A percentile compares a stretch with the other conserved stretches of the same genome.
Evolutionary conservation across 2,888 invertebrate genomes (phyloP).

Genomic region (Carcina quercana): DNA sequence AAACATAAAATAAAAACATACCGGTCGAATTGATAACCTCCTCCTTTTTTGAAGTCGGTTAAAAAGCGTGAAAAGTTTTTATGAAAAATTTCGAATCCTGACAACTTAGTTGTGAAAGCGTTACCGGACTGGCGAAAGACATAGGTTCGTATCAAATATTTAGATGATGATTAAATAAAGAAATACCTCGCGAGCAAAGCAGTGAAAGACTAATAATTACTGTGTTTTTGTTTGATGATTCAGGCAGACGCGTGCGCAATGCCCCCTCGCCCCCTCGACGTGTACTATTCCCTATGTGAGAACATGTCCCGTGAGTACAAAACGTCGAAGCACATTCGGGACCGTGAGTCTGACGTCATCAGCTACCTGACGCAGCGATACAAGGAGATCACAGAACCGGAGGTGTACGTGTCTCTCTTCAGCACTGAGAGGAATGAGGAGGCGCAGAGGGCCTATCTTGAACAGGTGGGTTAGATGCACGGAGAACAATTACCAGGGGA

Average conservation of each 20-base stretch:
- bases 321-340: conserved; percentile 68
- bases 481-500: background rate
- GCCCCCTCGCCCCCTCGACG: conserved; percentile 74
- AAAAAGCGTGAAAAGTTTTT: too few species aligned
- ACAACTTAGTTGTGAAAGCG: too few species aligned
- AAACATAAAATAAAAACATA: too few species aligned
- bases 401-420: conserved; percentile 60
- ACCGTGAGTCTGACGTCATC: conserved; percentile 54
- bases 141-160: too few species aligned
- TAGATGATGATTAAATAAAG: too few species aligned
- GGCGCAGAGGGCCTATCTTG: conserved; percentile 63
- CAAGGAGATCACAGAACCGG: conserved; percentile 59
- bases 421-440: conserved; percentile 70
- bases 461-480: conserved; percentile 42
- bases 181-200: too few species aligned
- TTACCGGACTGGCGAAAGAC: too few species aligned
- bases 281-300: conserved; percentile 77
- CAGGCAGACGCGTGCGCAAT: conserved; percentile 77
- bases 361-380: conserved; percentile 51
- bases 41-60: too few species aligned
- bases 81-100: too few species aligned
- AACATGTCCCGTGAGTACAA: conserved; percentile 77
- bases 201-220: too few species aligned
- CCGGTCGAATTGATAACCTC: too few species aligned
- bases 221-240: too few species aligned